Percentiles rank a stretch among this genome's conserved stretches.
Conservation (phyloP, 2,888 invertebrate species). For the Orchestes rusci region DNA sequence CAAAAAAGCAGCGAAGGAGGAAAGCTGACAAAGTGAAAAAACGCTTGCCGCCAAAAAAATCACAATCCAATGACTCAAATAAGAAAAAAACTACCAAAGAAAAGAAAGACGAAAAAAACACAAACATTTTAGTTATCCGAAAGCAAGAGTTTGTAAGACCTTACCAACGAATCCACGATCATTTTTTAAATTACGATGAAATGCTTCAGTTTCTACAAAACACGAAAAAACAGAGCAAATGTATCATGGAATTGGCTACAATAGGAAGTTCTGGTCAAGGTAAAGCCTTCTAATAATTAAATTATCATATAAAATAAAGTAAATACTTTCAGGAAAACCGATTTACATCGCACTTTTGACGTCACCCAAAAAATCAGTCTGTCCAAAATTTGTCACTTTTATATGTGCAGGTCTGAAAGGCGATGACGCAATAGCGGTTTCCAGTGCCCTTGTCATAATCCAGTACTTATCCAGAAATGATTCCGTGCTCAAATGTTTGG, state of each 20-base stretch:
- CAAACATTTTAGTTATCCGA: too few relatives aligned
- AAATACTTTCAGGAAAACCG: constrained; percentile 22
- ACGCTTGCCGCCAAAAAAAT: too few relatives aligned
- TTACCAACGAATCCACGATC: constrained; percentile 29
- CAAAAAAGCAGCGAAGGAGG: too few relatives aligned
- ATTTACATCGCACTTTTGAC: constrained; percentile 24
- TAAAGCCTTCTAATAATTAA: constrained; percentile 1
- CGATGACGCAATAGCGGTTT: constrained; percentile 27
- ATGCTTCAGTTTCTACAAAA: constrained; percentile 27
- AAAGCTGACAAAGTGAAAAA: too few relatives aligned
- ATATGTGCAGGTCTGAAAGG: constrained; percentile 31
- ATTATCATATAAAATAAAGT: too few relatives aligned
- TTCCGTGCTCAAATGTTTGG: constrained; percentile 24
- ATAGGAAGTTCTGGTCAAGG: constrained; percentile 26
- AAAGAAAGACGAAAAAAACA: too few relatives aligned
- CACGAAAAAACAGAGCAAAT: constrained; percentile 20
- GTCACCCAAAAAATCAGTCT: neutral
- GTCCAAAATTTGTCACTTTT: constrained; percentile 22
- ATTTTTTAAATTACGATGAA: constrained; percentile 29
- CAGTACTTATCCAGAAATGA: constrained; percentile 28
- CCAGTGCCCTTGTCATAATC: constrained; percentile 29
- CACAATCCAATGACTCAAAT: too few relatives aligned
- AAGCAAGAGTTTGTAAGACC: too few relatives aligned
- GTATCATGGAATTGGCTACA: constrained; percentile 17
- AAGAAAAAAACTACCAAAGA: too few relatives aligned